Evolutionary conservation across 2,888 invertebrate species (phyloP), one percentile per base, ranked within the genome.

Genomic region (Tanytarsus gracilentus): DNA sequence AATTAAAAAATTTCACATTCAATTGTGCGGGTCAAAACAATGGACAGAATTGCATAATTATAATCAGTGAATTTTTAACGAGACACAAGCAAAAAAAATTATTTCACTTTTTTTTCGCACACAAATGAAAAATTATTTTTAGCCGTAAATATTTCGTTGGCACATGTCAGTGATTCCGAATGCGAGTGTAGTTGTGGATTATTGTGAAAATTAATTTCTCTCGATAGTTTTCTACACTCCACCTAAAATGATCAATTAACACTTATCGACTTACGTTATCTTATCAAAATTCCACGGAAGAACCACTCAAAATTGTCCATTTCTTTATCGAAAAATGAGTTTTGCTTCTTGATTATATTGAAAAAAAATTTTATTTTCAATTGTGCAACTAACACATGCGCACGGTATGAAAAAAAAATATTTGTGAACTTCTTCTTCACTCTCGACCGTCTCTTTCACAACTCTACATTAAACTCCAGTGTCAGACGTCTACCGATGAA

Each of bases 401-500:
- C n/a, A 18, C 23, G 44, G 33, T 33, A 33, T 33, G 33, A 33
- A 33, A 33, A 33, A 33, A 33, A 33, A 4, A 44, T 44, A 21
- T 44, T 44, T 21, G 9, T 18, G 11, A 16, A 44, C 44, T 18
- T 18, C 18, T 7, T 18, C 44, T 44, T 44, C n/a, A n/a, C n/a
- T n/a, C 44, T 44, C 39, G 39, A 23, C 39, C 40, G 25, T 26
- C 40, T 39, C 29, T 14, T 49, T 27, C 27, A 26, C 49, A 49
- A 25, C 27, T 26, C 8, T n/a, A 49, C 27, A 49, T 49, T 26
- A 49, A 49, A 25, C 26, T 27, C 25, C 53, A 53, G 53, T 53
- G 55, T 26, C 55, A 55, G 55, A 55, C 33, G 40, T 33, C 23
- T 23, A 55, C 21, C 40, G 55, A 55, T 33, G 53, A 44, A 53